A percentile compares a stretch with the other conserved stretches of the same genome.
Evolutionary conservation across 2,888 invertebrate species (phyloP).

Genomic region (Campopleginae sp.): DNA sequence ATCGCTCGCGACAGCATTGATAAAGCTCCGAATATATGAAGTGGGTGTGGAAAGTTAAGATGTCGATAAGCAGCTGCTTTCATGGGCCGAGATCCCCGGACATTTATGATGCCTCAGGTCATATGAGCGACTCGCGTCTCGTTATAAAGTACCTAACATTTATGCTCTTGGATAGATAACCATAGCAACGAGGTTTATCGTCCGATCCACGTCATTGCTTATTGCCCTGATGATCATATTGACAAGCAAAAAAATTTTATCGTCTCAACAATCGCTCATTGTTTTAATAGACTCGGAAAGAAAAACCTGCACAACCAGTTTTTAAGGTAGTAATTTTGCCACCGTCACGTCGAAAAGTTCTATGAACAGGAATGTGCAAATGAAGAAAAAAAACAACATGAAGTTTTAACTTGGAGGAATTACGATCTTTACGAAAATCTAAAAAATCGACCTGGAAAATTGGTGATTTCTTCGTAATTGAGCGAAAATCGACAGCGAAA

Average conservation of each 20-base stretch:
- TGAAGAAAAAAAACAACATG: no score
- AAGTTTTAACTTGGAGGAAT: no score
- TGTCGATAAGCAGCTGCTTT: constrained; percentile 22
- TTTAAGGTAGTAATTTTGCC: background rate
- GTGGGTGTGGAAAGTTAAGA: constrained; percentile 5
- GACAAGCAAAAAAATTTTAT: constrained; percentile 13
- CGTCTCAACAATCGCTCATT: constrained; percentile 1
- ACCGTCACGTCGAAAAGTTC: no score
- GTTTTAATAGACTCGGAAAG: background rate
- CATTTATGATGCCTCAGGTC: constrained; percentile 20
- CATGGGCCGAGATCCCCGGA: background rate
- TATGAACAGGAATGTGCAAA: no score
- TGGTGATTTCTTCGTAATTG: no score
- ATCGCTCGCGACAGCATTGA: background rate
- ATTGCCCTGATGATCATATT: constrained; percentile 7
- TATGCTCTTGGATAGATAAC: constrained; percentile 22
- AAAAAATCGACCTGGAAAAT: no score
- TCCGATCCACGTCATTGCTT: constrained; percentile 10
- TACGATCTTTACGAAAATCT: no score
- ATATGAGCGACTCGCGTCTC: constrained; percentile 1
- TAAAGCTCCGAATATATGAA: constrained; percentile 17
- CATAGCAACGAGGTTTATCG: constrained; percentile 15
- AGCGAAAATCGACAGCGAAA: no score
- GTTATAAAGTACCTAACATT: constrained; percentile 12
- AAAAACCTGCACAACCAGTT: constrained; percentile 10